A percentile compares a stretch with the other conserved stretches of the same genome.
These are phyloP conservation scores for Patella depressa DNA, from an alignment of 2,888 invertebrate species.

Conservation along the genomic window DNA sequence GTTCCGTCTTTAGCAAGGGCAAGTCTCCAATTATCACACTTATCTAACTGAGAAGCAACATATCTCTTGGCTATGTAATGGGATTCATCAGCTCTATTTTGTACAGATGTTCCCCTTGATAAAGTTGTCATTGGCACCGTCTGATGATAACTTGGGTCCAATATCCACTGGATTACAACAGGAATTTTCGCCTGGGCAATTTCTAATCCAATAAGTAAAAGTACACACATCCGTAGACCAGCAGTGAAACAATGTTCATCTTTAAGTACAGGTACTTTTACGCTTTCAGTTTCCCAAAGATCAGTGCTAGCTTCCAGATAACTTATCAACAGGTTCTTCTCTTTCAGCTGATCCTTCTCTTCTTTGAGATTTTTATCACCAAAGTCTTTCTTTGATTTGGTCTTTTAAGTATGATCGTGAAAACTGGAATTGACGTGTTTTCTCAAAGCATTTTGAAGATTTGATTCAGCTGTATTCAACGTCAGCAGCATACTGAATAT, in stretches of 20 bases:
- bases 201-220: background rate
- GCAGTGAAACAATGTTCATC: background rate
- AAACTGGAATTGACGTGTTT: too few species aligned
- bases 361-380: too few species aligned
- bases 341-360: too few species aligned
- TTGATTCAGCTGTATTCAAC: too few species aligned
- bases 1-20: slow-evolving; percentile 30
- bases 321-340: too few species aligned
- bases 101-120: background rate
- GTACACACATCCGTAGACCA: background rate
- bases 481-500: too few species aligned
- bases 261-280: too few species aligned
- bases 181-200: background rate
- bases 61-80: slow-evolving; percentile 31
- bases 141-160: background rate
- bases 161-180: background rate
- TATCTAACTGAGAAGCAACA: slow-evolving; percentile 21
- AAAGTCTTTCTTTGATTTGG: too few species aligned
- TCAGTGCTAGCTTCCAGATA: too few species aligned
- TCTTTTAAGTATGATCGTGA: too few species aligned
- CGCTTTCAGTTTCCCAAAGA: too few species aligned
- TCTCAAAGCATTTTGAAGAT: too few species aligned
- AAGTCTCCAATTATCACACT: slow-evolving; percentile 26
- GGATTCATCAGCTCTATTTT: background rate
- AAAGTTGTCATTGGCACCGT: background rate